Conservation (phyloP, 2,113 vertebrate genomes). For the Dolichotis patagonum region DNA sequence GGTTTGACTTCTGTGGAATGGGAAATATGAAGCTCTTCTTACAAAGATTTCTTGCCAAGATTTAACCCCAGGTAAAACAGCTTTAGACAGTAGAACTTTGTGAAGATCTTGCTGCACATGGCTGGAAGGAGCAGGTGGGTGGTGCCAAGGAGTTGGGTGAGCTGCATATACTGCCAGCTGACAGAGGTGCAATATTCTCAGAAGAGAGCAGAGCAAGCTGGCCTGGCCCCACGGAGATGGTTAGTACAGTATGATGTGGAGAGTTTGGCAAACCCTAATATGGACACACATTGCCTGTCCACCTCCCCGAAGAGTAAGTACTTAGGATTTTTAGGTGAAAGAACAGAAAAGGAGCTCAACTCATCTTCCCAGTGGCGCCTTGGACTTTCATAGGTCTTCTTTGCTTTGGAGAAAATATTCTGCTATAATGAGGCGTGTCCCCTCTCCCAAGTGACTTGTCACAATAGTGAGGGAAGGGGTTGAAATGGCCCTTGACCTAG, state of each 20-base stretch:
- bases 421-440: neutral
- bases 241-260: neutral
- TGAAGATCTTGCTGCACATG: neutral
- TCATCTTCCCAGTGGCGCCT: neutral
- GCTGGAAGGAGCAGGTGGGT: neutral
- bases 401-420: conserved; percentile 1
- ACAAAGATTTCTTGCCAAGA: neutral
- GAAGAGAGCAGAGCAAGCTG: neutral
- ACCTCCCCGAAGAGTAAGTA: neutral
- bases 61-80: neutral
- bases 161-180: neutral
- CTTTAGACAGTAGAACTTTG: neutral
- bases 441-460: neutral
- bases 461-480: neutral
- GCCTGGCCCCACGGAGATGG: neutral
- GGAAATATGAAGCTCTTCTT: neutral
- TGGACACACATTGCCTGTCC: neutral
- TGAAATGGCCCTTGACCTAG: neutral
- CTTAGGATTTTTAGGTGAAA: neutral
- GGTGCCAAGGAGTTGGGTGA: neutral
- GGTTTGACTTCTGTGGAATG: neutral
- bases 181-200: neutral
- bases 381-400: neutral
- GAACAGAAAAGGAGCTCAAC: neutral
- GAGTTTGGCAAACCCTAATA: neutral